Evolutionary conservation across 2,888 invertebrate genomes (phyloP), one percentile per base, ranked within the genome.

Genomic region (Harpagoxenus sublaevis): DNA sequence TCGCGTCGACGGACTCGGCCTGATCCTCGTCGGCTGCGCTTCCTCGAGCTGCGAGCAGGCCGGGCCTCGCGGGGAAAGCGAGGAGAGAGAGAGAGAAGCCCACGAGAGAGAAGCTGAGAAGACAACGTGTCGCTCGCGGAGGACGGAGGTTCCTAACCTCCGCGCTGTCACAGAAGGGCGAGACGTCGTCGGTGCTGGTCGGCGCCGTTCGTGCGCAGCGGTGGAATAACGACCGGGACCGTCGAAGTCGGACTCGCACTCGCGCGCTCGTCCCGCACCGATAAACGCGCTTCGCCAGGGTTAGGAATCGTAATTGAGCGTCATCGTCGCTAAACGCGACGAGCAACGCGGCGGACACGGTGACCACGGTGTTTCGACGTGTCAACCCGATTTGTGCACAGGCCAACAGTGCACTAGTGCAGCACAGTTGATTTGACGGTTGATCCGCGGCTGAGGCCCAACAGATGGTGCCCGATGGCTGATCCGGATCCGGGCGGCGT

Each of bases 1-100:
- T 91, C 68, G 79, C 79, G 81, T 73, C 2, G 42, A 18, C 23
- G 35, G 35, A 6, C 35, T 6, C 35, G 6, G 6, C 35, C 35
- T 6, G 6, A 35, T 4, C n/a, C 10, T n/a, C 12, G 18, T 31
- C 53, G 15, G 12, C 28, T n/a, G 42, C 8, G 12, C 23, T 28
- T 39, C 53, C 35, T 42, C 75, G 51, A 2, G n/a, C 6, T 6
- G 35, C 35, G 35, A 35, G 35, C 35, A 35, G 6, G 35, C 35
- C 35, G 35, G 35, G 42, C 42, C 42, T 9, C 42, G 42, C 42
- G 10, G 9, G 9, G 8, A 8, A 0, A 9, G 42, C 42, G 42
- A 42, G 42, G 42, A 39, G 23, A n/a, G 1, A 15, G 18, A 23
- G 23, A 23, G 23, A n/a, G 18, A 48, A 28, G 39, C 35, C 42